These are phyloP conservation scores for Alectoris magna DNA, from an alignment of 2,797 vertebrate species.

Conservation along the genomic window DNA sequence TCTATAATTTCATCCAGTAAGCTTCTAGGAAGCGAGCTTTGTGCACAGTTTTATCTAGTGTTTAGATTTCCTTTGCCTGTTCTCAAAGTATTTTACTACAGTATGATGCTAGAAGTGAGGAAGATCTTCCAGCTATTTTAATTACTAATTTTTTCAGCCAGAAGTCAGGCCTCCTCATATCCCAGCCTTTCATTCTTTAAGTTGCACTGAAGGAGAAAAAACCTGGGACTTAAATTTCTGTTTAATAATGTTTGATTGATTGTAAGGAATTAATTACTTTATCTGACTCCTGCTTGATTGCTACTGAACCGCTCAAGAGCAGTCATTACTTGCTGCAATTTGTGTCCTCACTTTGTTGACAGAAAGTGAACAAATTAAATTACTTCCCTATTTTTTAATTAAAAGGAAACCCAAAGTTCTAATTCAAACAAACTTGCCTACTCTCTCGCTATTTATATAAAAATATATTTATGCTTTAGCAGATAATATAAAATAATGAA, in stretches of 20 bases:
- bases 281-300: neutral
- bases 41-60: neutral
- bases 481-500: neutral
- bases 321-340: neutral
- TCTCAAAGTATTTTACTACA: neutral
- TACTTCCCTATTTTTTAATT: neutral
- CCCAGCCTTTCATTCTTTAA: neutral
- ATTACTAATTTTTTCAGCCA: neutral
- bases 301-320: neutral
- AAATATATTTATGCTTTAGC: neutral
- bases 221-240: neutral
- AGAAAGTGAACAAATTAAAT: neutral
- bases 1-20: neutral
- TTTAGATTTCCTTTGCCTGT: neutral
- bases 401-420: neutral
- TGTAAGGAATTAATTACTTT: neutral
- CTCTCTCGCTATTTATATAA: neutral
- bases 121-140: neutral
- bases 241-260: neutral
- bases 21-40: neutral
- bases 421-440: neutral
- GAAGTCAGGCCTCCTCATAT: neutral
- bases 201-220: neutral
- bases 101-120: neutral
- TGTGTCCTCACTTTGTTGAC: neutral